A percentile compares a stretch with the other conserved stretches of the same genome.
phyloP scores from a whole-genome alignment of 2,797 vertebrate genomes.

The Eleutherodactylus coqui region DNA sequence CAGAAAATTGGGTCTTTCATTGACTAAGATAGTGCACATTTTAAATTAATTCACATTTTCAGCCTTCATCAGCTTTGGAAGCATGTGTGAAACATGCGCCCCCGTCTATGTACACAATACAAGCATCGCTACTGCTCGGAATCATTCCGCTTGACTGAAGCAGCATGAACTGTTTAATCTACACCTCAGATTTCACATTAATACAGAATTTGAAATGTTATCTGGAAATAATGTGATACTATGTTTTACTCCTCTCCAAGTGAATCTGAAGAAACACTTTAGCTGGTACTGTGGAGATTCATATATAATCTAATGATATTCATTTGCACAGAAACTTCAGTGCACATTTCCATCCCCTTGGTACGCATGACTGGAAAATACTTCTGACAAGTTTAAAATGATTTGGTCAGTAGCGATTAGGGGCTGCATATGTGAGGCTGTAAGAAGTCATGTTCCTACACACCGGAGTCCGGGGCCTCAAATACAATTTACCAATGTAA shows the following conservation, averaged over 20 bases:
- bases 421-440: conserved; percentile 59
- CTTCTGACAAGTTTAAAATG: conserved; percentile 65
- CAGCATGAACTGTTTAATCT: conserved; percentile 47
- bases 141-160: conserved; percentile 39
- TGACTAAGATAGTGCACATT: background rate
- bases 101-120: background rate
- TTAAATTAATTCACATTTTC: background rate
- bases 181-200: conserved; percentile 49
- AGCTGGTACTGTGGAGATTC: conserved; percentile 53
- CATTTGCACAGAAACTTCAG: conserved; percentile 62
- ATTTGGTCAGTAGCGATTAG: conserved; percentile 64
- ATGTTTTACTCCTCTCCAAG: conserved; percentile 56
- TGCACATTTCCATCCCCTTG: conserved; percentile 57
- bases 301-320: conserved; percentile 63
- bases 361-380: conserved; percentile 63
- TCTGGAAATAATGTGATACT: conserved; percentile 62
- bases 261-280: conserved; percentile 62
- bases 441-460: conserved; percentile 62
- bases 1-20: background rate
- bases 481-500: conserved; percentile 59
- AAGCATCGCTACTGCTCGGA: background rate
- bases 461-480: conserved; percentile 55
- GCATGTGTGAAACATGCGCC: background rate
- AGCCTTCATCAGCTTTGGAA: background rate
- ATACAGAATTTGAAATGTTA: conserved; percentile 54